Conservation (phyloP, 92 coral and sea anemone genomes). For the Palythoa heliodiscus region DNA sequence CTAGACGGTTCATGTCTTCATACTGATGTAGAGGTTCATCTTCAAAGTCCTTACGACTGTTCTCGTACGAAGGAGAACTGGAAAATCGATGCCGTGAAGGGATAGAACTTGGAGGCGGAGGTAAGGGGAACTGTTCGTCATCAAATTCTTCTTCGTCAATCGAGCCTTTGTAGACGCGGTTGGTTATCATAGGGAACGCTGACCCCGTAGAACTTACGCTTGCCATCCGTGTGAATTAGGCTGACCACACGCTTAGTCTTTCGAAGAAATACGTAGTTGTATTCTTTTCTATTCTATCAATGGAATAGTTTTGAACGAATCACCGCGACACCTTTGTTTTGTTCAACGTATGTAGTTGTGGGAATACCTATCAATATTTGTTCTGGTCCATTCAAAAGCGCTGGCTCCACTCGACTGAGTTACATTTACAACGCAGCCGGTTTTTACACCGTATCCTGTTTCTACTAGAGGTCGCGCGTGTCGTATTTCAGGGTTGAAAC, state of each 20-base stretch:
- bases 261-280: background rate
- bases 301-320: background rate
- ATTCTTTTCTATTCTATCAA: background rate
- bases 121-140: slow-evolving; percentile 36
- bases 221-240: slow-evolving; percentile 55
- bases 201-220: slow-evolving; percentile 77
- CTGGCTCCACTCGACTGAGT: slow-evolving; percentile 26
- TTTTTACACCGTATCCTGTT: slow-evolving; percentile 3
- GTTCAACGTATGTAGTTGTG: slow-evolving; percentile 21
- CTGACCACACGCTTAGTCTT: background rate
- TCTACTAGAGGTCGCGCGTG: background rate
- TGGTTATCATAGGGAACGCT: slow-evolving; percentile 52
- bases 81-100: slow-evolving; percentile 37
- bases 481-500: background rate
- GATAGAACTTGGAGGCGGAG: slow-evolving; percentile 34
- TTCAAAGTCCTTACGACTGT: slow-evolving; percentile 49
- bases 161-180: slow-evolving; percentile 41
- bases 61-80: slow-evolving; percentile 70
- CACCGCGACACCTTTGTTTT: background rate
- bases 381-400: slow-evolving; percentile 26
- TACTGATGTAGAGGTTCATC: slow-evolving; percentile 70
- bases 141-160: slow-evolving; percentile 41
- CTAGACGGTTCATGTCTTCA: slow-evolving; percentile 75
- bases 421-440: slow-evolving; percentile 26
- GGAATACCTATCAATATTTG: slow-evolving; percentile 35